Percentiles rank a stretch among this genome's conserved stretches.
phyloP scores from a whole-genome alignment of 2,888 invertebrate genomes.

The Steromphala cineraria region DNA sequence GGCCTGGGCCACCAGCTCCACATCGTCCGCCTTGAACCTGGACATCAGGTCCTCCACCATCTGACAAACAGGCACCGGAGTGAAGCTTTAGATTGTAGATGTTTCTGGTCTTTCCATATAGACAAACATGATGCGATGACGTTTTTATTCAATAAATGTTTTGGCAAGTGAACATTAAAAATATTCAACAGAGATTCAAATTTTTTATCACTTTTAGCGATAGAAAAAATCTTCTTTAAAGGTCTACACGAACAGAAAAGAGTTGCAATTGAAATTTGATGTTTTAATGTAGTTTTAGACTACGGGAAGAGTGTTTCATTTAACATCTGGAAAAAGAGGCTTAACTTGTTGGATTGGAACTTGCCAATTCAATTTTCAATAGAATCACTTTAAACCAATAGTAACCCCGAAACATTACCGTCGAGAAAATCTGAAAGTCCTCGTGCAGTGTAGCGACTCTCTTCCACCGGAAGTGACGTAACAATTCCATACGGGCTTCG shows the following conservation, averaged over 20 bases:
- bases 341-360: background rate
- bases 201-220: too few species aligned
- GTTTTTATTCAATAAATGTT: too few species aligned
- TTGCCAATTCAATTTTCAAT: background rate
- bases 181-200: too few species aligned
- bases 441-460: constrained; percentile 96
- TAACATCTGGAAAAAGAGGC: too few species aligned
- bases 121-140: background rate
- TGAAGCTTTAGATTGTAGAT: background rate
- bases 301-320: too few species aligned
- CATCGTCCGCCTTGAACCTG: background rate
- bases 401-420: constrained; percentile 78
- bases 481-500: constrained; percentile 93
- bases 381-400: too few species aligned
- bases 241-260: too few species aligned
- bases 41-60: background rate
- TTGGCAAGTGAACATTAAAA: too few species aligned
- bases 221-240: too few species aligned
- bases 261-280: too few species aligned
- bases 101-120: background rate
- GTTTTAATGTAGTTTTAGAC: too few species aligned
- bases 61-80: background rate
- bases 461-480: constrained; percentile 97
- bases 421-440: constrained; percentile 96
- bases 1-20: background rate